These are phyloP conservation scores for Eolophus roseicapilla DNA, from an alignment of 2,113 vertebrate genomes.

Conservation along the genomic window DNA sequence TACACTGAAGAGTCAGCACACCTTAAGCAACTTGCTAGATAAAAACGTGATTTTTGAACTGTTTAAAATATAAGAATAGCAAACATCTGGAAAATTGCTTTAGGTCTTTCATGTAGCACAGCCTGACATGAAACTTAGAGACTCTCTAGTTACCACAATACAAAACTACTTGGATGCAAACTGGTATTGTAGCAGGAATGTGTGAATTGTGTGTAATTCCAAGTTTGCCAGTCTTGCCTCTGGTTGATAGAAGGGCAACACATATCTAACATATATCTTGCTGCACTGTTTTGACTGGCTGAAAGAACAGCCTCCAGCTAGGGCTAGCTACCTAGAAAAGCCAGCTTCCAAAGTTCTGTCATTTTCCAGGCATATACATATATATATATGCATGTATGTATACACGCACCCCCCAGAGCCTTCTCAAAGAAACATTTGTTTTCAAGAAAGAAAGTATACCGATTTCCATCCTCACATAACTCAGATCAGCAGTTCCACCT, in stretches of 20 bases:
- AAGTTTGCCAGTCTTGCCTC: not conserved
- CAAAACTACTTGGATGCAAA: not conserved
- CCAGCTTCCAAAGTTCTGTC: not conserved
- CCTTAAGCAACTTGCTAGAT: not conserved
- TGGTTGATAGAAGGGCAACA: accelerated
- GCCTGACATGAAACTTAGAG: no score
- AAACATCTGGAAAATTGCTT: not conserved
- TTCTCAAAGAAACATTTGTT: not conserved
- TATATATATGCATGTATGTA: not conserved
- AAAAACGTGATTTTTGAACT: accelerated
- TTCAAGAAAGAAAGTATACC: not conserved
- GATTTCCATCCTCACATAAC: not conserved
- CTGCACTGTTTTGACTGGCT: not conserved
- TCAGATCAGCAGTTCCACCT: not conserved
- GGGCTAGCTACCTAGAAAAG: not conserved
- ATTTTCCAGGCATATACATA: not conserved
- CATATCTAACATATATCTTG: not conserved
- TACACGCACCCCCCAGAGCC: not conserved
- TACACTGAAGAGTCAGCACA: not conserved
- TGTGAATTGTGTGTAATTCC: not conserved
- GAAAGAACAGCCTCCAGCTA: not conserved
- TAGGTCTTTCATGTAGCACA: not conserved
- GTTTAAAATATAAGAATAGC: not conserved
- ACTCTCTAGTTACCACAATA: not conserved
- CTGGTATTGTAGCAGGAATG: not conserved